These are phyloP conservation scores for Python bivittatus DNA, from an alignment of 2,113 vertebrate genomes.

Conservation along the genomic window DNA sequence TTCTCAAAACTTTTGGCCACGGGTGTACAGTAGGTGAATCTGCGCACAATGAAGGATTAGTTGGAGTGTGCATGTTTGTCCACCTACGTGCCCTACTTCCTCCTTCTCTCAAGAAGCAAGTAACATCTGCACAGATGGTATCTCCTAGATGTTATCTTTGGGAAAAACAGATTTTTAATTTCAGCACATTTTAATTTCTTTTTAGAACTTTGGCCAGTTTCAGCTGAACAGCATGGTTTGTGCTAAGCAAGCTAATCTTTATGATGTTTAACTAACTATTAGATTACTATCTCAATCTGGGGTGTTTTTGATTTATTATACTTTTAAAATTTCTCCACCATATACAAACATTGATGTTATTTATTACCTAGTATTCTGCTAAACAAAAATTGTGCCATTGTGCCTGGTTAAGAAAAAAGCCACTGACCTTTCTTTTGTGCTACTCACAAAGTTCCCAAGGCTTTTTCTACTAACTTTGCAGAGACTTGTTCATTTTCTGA, in stretches of 20 bases:
- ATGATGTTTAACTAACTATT: slow-evolving; percentile 17
- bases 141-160: slow-evolving; percentile 1
- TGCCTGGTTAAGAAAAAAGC: neutral
- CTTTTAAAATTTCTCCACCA: slow-evolving; percentile 18
- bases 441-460: slow-evolving; percentile 30
- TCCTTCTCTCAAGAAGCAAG: neutral
- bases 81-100: neutral
- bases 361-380: slow-evolving; percentile 18
- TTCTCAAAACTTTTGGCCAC: too few species aligned
- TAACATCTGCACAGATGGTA: neutral
- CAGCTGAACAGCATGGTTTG: neutral
- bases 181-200: neutral
- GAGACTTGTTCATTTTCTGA: slow-evolving; percentile 32
- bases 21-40: neutral
- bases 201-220: neutral
- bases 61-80: neutral
- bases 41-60: neutral
- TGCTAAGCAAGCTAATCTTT: slow-evolving; percentile 18
- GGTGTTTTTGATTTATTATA: slow-evolving; percentile 18
- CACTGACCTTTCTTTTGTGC: slow-evolving; percentile 42
- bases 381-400: slow-evolving; percentile 2
- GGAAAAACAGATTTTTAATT: slow-evolving; percentile 1
- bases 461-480: slow-evolving; percentile 33
- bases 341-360: slow-evolving; percentile 21
- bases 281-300: slow-evolving; percentile 23